Evolutionary conservation across 2,888 invertebrate genomes (phyloP), one percentile per base, ranked within the genome.

Genomic region (Didymodactylos carnosus): DNA sequence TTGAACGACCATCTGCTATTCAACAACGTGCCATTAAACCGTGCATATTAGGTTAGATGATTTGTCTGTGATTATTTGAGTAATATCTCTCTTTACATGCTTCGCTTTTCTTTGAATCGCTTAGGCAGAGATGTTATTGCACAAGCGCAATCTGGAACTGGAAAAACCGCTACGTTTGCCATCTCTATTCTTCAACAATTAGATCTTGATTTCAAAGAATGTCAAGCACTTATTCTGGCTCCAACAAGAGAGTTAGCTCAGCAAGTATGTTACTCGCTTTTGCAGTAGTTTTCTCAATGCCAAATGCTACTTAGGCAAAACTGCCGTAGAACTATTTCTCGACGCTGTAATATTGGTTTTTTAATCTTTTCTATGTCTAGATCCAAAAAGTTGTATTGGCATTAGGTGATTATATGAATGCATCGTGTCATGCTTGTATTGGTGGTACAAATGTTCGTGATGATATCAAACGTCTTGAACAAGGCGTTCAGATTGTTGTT

Each of bases 141-240:
- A 80, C 98, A 98, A 86, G 98, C 98, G 78, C 98, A 98, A 87
- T 98, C 98, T 79, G 97, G 89, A 84, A 99, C 98, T 84, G 98
- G 98, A 78, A 99, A 99, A 86, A 99, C 98, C 73, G 98, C 98
- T 77, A 99, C 98, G 40, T 99, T 99, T 86, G 94, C 95, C 74
- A 94, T 99, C 85, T 93, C 95, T 75, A 95, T 98, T 84, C 87
- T 99, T 77, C 94, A 99, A 86, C 71, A 72, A 41, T 53, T 77
- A 23, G 75, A 73, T 62, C 46, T 69, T 25, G 91, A 94, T 86
- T 91, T 98, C 82, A 88, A 90, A 80, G 91, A 93, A 83, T 94
- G 94, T 83, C 98, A 99, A 86, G 97, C 98, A 70, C 87, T 98
- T 78, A 94, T 99, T 80, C 87, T 99, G 85, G 97, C 97, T 72